These are phyloP conservation scores for Cyprinodon diabolis DNA, from an alignment of 2,797 vertebrate species.

Conservation along the genomic window DNA sequence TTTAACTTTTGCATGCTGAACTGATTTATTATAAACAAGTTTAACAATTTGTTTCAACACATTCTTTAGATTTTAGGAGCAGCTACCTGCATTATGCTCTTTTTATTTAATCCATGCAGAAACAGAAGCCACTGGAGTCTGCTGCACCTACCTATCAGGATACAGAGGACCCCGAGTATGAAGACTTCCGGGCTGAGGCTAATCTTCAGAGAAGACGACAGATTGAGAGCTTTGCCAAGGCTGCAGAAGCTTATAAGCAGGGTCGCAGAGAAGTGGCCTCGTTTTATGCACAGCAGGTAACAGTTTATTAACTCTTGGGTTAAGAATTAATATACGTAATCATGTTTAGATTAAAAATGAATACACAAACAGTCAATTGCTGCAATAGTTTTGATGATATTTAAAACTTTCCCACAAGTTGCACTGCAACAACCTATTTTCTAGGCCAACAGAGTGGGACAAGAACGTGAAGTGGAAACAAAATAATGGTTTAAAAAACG, in stretches of 20 bases:
- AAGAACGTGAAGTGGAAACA: neutral
- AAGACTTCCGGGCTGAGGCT: constrained; percentile 93
- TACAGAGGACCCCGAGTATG: constrained; percentile 88
- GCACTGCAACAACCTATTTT: neutral
- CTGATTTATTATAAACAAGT: neutral
- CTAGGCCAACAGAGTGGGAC: neutral
- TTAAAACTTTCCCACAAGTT: neutral
- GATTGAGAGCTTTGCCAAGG: constrained; percentile 89
- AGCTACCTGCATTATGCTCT: neutral
- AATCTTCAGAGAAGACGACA: constrained; percentile 87
- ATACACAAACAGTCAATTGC: neutral
- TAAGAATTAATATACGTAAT: no score
- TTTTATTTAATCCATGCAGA: constrained; percentile 38
- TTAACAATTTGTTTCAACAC: neutral
- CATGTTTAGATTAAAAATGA: constrained; percentile 8
- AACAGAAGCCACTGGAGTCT: constrained; percentile 39
- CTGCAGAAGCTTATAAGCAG: constrained; percentile 89
- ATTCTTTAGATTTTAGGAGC: neutral
- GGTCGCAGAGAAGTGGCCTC: constrained; percentile 91
- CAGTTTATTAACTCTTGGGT: neutral
- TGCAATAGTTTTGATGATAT: neutral
- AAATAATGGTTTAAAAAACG: neutral
- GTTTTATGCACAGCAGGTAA: constrained; percentile 93
- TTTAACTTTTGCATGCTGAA: neutral
- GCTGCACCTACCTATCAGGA: constrained; percentile 82